phyloP scores from a whole-genome alignment of 2,888 invertebrate species.

The Ophion obscuratus region DNA sequence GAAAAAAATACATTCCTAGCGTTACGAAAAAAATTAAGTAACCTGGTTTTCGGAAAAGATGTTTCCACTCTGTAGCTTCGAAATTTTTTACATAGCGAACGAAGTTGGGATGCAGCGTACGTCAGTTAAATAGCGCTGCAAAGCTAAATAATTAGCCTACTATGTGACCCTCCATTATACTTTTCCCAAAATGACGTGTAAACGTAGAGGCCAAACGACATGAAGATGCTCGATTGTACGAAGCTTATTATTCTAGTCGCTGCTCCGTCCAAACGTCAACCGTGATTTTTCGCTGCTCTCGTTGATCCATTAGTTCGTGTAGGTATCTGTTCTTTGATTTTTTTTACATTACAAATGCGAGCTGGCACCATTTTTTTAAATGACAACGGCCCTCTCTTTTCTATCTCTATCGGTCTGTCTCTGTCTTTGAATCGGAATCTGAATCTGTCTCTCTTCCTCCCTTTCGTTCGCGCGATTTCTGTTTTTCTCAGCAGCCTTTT shows the following conservation, averaged over 20 bases:
- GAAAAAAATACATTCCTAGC: neutral
- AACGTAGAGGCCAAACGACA: neutral
- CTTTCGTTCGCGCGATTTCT: conserved; percentile 1
- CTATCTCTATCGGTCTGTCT: no score
- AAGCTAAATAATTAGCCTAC: conserved; percentile 10
- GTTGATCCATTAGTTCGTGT: conserved; percentile 5
- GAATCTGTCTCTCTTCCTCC: conserved; percentile 17
- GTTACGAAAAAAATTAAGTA: neutral
- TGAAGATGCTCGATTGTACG: conserved; percentile 14
- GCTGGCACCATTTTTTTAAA: no score
- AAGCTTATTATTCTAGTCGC: conserved; percentile 10
- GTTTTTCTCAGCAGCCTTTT: conserved; percentile 2
- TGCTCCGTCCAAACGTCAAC: conserved; percentile 9
- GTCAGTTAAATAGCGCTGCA: conserved; percentile 37
- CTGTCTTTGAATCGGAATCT: neutral
- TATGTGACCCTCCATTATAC: conserved; percentile 12
- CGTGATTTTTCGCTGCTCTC: conserved; percentile 27
- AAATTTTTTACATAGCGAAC: conserved; percentile 20
- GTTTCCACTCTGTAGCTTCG: conserved; percentile 17
- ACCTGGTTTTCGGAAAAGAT: neutral
- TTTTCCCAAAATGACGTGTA: neutral
- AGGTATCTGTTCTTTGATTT: neutral
- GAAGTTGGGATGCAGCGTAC: conserved; percentile 9
- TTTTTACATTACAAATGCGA: conserved; percentile 36
- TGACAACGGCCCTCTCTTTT: no score